phyloP scores from a whole-genome alignment of 2,888 invertebrate genomes.

The Yponomeuta plumbellus region DNA sequence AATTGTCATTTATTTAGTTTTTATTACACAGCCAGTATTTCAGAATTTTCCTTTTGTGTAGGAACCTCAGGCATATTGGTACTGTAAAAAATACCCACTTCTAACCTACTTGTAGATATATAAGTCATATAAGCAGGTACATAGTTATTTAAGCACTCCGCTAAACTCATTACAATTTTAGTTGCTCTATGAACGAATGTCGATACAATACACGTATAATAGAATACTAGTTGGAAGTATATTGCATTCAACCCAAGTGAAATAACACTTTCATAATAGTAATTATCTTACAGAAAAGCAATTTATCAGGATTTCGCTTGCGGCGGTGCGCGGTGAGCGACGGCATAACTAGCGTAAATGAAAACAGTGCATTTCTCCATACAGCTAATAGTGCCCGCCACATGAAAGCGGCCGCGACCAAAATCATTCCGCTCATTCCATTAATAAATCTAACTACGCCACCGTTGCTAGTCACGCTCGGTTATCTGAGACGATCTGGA shows the following conservation, averaged over 20 bases:
- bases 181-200: too few species aligned
- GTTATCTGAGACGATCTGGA: too few species aligned
- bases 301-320: background rate
- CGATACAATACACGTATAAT: too few species aligned
- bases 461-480: background rate
- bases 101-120: too few species aligned
- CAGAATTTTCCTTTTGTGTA: background rate
- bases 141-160: too few species aligned
- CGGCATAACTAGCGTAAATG: background rate
- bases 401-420: background rate
- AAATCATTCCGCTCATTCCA: background rate
- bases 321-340: background rate
- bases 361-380: background rate
- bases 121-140: too few species aligned
- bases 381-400: background rate
- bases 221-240: too few species aligned
- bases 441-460: background rate
- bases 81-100: too few species aligned
- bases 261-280: background rate
- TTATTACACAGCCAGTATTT: slow-evolving; percentile 17
- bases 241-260: too few species aligned
- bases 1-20: slow-evolving; percentile 30
- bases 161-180: too few species aligned
- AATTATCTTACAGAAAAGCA: background rate
- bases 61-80: background rate